Percentiles rank a stretch among this genome's conserved stretches.
Conservation (phyloP, 64 coral and sea anemone genomes). For the Cladopsammia gracilis region DNA sequence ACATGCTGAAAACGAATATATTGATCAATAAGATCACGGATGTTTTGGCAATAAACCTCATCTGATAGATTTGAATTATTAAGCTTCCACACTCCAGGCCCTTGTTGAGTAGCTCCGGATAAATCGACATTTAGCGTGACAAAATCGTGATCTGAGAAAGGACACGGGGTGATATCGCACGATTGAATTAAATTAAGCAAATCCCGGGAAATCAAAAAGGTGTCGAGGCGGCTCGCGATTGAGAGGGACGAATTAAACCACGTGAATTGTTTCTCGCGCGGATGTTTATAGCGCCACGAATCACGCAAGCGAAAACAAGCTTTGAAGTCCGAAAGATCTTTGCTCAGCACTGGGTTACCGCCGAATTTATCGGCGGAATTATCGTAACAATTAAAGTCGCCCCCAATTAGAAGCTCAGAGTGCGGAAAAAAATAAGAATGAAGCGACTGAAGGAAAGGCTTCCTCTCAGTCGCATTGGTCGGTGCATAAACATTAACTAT, state of each 20-base stretch:
- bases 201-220: background rate
- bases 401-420: background rate
- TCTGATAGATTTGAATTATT: background rate
- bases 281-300: background rate
- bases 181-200: background rate
- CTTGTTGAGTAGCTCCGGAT: background rate
- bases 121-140: background rate
- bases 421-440: background rate
- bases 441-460: background rate
- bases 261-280: background rate
- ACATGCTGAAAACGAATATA: background rate
- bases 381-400: conserved; percentile 22
- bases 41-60: background rate
- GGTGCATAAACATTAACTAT: too few relatives aligned
- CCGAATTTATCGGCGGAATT: background rate
- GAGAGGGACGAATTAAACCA: background rate
- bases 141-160: conserved; percentile 52
- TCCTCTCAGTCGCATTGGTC: background rate
- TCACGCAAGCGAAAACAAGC: background rate
- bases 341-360: background rate
- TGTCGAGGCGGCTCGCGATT: background rate
- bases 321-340: background rate
- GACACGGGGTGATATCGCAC: background rate
- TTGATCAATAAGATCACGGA: background rate
- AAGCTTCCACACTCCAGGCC: background rate